These are phyloP conservation scores for Diplodus sargus DNA, from an alignment of 2,797 vertebrate genomes.

Conservation along the genomic window DNA sequence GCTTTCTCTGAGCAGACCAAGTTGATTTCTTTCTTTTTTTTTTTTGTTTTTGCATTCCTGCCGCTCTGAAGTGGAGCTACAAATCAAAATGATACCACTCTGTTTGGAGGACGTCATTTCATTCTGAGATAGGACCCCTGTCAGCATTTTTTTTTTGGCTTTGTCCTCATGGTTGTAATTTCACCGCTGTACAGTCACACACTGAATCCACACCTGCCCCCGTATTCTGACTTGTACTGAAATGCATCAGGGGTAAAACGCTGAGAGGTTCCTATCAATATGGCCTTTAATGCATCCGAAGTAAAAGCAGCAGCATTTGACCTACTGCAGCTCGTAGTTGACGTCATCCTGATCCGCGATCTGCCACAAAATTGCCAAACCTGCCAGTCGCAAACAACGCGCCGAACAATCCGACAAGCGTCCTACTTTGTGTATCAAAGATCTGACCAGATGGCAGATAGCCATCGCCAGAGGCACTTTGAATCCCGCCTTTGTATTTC, in stretches of 20 bases:
- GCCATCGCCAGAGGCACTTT: conserved; percentile 73
- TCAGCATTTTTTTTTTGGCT: conserved; percentile 21
- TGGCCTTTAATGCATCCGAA: conserved; percentile 8
- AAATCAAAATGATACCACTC: conserved; percentile 35
- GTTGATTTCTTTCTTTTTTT: conserved; percentile 22
- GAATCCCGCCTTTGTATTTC: conserved; percentile 81
- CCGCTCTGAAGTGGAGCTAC: conserved; percentile 28
- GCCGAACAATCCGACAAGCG: conserved; percentile 68
- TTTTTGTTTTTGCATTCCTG: conserved; percentile 23
- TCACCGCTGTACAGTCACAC: conserved; percentile 29
- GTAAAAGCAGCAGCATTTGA: conserved; percentile 14
- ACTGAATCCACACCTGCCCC: conserved; percentile 30
- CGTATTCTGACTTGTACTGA: conserved; percentile 17
- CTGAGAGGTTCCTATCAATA: conserved; percentile 15
- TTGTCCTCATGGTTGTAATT: conserved; percentile 8
- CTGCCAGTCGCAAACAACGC: conserved; percentile 71
- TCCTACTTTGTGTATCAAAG: conserved; percentile 80
- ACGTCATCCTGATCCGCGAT: conserved; percentile 72
- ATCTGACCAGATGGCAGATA: conserved; percentile 82
- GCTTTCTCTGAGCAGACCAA: conserved; percentile 16
- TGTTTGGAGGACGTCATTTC: conserved; percentile 31
- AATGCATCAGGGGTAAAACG: conserved; percentile 15
- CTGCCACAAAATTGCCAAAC: conserved; percentile 59
- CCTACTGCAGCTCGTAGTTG: conserved; percentile 55
- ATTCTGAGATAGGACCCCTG: conserved; percentile 19